phyloP scores from a whole-genome alignment of 2,888 invertebrate genomes.

The Margaritifera margaritifera region DNA sequence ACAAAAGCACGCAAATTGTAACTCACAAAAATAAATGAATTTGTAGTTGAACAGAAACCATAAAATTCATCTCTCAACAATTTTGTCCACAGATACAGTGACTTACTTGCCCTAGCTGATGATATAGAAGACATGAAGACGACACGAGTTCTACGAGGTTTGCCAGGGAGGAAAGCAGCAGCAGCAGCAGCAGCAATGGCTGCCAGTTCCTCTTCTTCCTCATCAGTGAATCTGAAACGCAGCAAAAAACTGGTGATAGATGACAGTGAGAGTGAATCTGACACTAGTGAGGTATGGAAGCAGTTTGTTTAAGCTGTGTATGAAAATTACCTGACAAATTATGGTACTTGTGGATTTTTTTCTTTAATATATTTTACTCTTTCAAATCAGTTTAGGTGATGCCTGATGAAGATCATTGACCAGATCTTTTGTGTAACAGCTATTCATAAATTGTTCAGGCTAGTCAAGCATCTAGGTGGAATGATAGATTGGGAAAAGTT shows the following conservation, averaged over 20 bases:
- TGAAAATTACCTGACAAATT: neutral
- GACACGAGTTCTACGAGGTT: constrained; percentile 57
- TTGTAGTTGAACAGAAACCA: too few species aligned
- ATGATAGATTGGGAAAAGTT: too few species aligned
- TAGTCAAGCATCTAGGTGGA: too few species aligned
- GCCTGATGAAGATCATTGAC: neutral
- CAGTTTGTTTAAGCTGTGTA: neutral
- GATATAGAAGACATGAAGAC: constrained; percentile 78
- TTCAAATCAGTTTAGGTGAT: too few species aligned
- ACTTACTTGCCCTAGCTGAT: constrained; percentile 90
- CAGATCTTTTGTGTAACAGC: too few species aligned
- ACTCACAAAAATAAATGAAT: too few species aligned
- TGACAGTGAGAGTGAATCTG: constrained; percentile 54
- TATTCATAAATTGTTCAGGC: too few species aligned
- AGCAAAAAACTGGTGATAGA: constrained; percentile 52
- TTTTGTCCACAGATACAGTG: constrained; percentile 77
- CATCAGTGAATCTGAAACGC: constrained; percentile 44
- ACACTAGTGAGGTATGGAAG: constrained; percentile 54
- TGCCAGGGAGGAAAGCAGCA: constrained; percentile 55
- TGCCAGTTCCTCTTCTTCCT: constrained; percentile 8
- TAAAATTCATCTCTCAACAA: too few species aligned
- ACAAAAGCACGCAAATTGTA: too few species aligned
- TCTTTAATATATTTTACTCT: too few species aligned
- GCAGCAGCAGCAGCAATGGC: constrained; percentile 50
- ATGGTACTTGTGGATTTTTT: neutral